A percentile compares a stretch with the other conserved stretches of the same genome.
phyloP scores from a whole-genome alignment of 2,797 vertebrate genomes.

The Pogonophryne albipinna region DNA sequence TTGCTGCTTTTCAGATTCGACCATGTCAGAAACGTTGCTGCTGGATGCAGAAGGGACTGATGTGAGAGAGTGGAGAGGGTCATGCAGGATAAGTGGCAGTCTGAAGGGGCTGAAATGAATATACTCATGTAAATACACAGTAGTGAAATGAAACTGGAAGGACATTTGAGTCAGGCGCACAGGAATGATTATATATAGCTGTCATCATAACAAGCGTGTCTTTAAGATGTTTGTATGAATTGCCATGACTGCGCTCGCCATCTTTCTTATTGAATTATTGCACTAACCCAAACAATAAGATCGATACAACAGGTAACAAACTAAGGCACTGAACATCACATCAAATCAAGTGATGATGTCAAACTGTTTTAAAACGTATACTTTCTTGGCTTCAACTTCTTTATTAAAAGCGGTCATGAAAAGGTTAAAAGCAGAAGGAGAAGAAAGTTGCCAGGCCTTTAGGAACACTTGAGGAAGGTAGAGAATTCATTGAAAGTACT shows the following conservation, averaged over 20 bases:
- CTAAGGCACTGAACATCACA: neutral
- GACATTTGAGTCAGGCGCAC: conserved; percentile 1
- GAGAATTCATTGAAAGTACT: neutral
- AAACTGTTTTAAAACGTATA: neutral
- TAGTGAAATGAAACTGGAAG: conserved; percentile 9
- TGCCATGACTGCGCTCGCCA: conserved; percentile 19
- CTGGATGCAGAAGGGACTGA: conserved; percentile 6
- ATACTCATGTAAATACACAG: conserved; percentile 18
- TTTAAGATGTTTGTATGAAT: conserved; percentile 35
- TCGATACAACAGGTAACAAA: no score
- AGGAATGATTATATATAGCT: conserved; percentile 1
- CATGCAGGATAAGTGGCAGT: neutral
- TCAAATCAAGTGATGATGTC: conserved; percentile 4
- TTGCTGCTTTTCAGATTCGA: conserved; percentile 8
- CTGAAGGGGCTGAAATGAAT: neutral
- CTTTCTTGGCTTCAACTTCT: neutral
- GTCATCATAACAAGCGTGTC: conserved; percentile 9
- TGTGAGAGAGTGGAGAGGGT: neutral
- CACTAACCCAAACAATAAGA: no score
- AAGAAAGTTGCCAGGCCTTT: neutral
- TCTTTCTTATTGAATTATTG: conserved; percentile 24
- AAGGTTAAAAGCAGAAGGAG: neutral
- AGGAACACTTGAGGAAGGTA: conserved; percentile 2
- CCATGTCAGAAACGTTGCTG: neutral
- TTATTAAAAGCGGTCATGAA: neutral